Conservation (phyloP, 2,797 vertebrate genomes). For the Arvicola amphibius region DNA sequence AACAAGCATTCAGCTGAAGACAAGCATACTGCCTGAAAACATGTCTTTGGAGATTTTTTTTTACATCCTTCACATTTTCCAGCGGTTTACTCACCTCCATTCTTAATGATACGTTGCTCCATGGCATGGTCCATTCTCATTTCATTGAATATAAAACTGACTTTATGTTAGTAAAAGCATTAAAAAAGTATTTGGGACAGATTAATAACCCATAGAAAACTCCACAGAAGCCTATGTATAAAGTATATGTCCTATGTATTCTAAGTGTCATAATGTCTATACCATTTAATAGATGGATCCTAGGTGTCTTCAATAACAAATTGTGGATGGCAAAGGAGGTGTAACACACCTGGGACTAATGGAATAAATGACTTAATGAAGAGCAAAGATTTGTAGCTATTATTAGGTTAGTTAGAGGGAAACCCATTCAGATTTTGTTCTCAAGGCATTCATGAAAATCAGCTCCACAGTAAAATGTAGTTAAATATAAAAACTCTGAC, state of each 20-base stretch:
- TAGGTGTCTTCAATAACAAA: background rate
- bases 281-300: background rate
- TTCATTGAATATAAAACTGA: background rate
- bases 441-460: constrained; percentile 54
- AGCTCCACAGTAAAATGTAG: constrained; percentile 13
- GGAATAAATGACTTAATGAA: background rate
- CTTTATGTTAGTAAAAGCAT: background rate
- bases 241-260: background rate
- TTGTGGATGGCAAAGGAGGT: background rate
- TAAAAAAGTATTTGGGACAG: background rate
- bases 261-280: background rate
- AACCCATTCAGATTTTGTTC: constrained; percentile 46
- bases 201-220: background rate
- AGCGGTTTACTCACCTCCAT: background rate
- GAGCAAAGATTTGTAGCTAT: background rate
- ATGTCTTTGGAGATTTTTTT: background rate
- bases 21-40: background rate
- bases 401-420: constrained; percentile 54
- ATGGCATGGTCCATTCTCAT: background rate
- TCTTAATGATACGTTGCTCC: background rate
- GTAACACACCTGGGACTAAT: background rate
- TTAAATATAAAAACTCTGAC: constrained; percentile 56
- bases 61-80: background rate
- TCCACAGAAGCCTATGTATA: background rate
- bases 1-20: background rate